Evolutionary conservation across 92 coral and sea anemone species (phyloP).

Genomic region (Chrysogorgia sp.): DNA sequence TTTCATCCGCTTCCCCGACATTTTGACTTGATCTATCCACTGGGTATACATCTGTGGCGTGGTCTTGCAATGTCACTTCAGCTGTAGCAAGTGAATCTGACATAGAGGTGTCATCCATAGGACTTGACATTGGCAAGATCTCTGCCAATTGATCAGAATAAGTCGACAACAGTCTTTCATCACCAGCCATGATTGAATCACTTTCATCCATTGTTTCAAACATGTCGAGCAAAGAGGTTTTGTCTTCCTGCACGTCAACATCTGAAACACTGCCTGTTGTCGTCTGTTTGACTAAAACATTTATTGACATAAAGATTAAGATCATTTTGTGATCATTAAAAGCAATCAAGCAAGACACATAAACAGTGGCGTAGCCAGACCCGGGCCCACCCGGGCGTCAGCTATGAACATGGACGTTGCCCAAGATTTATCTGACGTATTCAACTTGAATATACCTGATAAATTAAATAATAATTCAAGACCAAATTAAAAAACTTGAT

Average conservation of each 20-base stretch:
- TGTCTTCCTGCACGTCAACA: not conserved
- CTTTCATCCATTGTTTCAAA: constrained; percentile 15
- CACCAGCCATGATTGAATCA: constrained; percentile 6
- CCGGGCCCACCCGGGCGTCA: too few relatives aligned
- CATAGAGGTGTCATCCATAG: not conserved
- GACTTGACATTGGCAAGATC: constrained; percentile 10
- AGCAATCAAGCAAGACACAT: too few relatives aligned
- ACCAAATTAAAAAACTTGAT: too few relatives aligned
- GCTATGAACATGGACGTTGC: too few relatives aligned
- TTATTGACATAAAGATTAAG: too few relatives aligned
- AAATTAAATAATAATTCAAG: too few relatives aligned
- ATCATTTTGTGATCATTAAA: too few relatives aligned
- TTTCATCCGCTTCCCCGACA: not conserved
- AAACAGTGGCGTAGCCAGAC: too few relatives aligned
- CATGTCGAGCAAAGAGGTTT: not conserved
- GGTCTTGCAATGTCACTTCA: not conserved
- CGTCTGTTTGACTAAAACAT: not conserved
- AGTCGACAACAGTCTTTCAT: not conserved
- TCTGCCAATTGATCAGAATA: constrained; percentile 31
- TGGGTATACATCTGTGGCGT: not conserved
- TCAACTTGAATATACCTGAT: too few relatives aligned
- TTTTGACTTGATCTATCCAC: not conserved
- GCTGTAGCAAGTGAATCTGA: not conserved
- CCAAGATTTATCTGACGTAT: too few relatives aligned
- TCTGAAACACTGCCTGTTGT: not conserved